phyloP scores from a whole-genome alignment of 2,797 vertebrate genomes.

The Otolemur crassicaudatus region DNA sequence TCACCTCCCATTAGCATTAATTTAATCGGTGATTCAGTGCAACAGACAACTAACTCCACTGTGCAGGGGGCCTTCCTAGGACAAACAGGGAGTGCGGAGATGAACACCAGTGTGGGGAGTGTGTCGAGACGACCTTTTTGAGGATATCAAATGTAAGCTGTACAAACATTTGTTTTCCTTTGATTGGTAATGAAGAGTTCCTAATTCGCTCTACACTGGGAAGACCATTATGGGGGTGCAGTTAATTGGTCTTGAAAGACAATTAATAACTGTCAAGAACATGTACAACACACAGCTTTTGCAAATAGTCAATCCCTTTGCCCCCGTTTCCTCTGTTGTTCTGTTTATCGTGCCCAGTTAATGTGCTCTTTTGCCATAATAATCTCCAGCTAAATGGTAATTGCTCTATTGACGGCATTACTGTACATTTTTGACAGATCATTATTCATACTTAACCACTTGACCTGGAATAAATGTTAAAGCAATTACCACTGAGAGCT shows the following conservation, averaged over 20 bases:
- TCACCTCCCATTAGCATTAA: constrained; percentile 70
- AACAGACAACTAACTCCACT: neutral
- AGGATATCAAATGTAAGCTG: constrained; percentile 67
- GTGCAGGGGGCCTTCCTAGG: neutral
- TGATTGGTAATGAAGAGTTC: constrained; percentile 81
- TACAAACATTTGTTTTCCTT: constrained; percentile 75
- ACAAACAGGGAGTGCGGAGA: neutral
- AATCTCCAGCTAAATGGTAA: constrained; percentile 93
- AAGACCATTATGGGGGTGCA: constrained; percentile 72
- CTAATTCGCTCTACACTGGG: constrained; percentile 63
- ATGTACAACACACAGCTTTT: constrained; percentile 81
- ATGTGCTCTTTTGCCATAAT: constrained; percentile 92
- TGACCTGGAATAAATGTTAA: constrained; percentile 96
- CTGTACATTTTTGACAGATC: constrained; percentile 94
- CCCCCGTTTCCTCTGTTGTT: constrained; percentile 89
- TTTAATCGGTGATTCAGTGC: constrained; percentile 61
- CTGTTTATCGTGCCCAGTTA: constrained; percentile 91
- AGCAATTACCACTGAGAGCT: constrained; percentile 93
- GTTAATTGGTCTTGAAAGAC: constrained; percentile 89
- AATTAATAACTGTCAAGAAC: constrained; percentile 87
- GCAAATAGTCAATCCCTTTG: constrained; percentile 86
- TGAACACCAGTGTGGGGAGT: neutral
- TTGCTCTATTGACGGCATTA: constrained; percentile 94
- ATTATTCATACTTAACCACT: constrained; percentile 96
- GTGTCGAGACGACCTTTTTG: constrained; percentile 28